Conservation (phyloP, 2,888 invertebrate genomes). For the Drosophila yooni region DNA sequence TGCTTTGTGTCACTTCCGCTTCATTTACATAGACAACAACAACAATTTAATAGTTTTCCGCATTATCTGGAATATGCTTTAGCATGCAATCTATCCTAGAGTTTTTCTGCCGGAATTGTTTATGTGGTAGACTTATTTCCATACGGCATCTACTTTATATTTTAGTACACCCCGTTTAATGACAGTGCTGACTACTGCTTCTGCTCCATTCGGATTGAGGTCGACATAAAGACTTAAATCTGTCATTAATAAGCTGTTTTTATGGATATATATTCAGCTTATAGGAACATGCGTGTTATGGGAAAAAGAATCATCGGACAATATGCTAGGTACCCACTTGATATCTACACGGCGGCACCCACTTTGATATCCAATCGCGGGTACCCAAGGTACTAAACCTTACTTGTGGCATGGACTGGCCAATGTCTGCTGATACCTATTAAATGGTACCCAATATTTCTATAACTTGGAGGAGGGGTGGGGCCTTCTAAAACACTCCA, state of each 20-base stretch:
- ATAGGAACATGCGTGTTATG: not conserved
- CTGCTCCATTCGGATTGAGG: slow-evolving; percentile 34
- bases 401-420: not conserved
- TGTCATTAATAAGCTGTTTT: slow-evolving; percentile 14
- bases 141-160: slow-evolving; percentile 46
- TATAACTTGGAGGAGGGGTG: not conserved
- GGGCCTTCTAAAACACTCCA: not conserved
- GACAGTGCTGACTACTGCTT: not conserved
- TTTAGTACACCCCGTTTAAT: slow-evolving; percentile 27
- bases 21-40: slow-evolving; percentile 41
- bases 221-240: slow-evolving; percentile 47
- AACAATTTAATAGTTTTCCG: slow-evolving; percentile 44
- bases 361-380: not conserved
- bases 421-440: not conserved
- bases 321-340: not conserved
- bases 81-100: slow-evolving; percentile 59
- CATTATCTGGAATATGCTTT: slow-evolving; percentile 48
- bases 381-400: too few relatives aligned
- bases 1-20: slow-evolving; percentile 46
- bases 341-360: not conserved
- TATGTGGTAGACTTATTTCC: not conserved
- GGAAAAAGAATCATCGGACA: not conserved
- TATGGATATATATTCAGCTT: not conserved
- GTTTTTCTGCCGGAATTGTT: slow-evolving; percentile 4
- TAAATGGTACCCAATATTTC: not conserved